phyloP scores from a whole-genome alignment of 2,888 invertebrate species.

The Eretmocerus hayati region DNA sequence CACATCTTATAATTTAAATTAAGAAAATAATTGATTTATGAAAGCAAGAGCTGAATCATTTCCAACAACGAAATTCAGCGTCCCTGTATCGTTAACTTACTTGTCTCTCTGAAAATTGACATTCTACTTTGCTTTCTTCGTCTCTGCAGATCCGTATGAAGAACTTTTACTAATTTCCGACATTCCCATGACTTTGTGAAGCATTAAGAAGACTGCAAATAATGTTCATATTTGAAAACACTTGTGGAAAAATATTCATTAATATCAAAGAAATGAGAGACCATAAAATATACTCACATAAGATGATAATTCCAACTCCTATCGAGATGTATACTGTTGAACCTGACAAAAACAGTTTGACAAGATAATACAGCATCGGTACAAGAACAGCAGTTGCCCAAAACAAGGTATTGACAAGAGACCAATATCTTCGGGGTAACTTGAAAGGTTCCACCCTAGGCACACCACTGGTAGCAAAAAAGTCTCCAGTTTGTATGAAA shows the following conservation, averaged over 20 bases:
- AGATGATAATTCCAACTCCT: slow-evolving; percentile 61
- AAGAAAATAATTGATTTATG: slow-evolving; percentile 2
- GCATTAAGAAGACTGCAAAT: slow-evolving; percentile 63
- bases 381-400: slow-evolving; percentile 66
- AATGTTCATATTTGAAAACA: slow-evolving; percentile 8
- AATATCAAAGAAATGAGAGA: slow-evolving; percentile 11
- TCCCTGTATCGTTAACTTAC: too few relatives aligned
- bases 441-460: slow-evolving; percentile 56
- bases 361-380: slow-evolving; percentile 65
- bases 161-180: slow-evolving; percentile 80
- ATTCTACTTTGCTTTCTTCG: slow-evolving; percentile 46
- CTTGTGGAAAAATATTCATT: slow-evolving; percentile 17
- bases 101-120: slow-evolving; percentile 11
- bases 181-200: slow-evolving; percentile 75
- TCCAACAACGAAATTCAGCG: too few relatives aligned
- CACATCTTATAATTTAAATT: slow-evolving; percentile 7
- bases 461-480: slow-evolving; percentile 69
- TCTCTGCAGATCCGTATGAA: slow-evolving; percentile 64
- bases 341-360: slow-evolving; percentile 64
- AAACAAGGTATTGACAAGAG: slow-evolving; percentile 62
- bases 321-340: slow-evolving; percentile 63
- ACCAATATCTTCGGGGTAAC: slow-evolving; percentile 56
- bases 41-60: slow-evolving; percentile 13
- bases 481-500: slow-evolving; percentile 69
- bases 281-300: slow-evolving; percentile 61